A percentile compares a stretch with the other conserved stretches of the same genome.
phyloP scores from a whole-genome alignment of 1,140 invertebrate genomes.

The Polypedilum pembai region DNA sequence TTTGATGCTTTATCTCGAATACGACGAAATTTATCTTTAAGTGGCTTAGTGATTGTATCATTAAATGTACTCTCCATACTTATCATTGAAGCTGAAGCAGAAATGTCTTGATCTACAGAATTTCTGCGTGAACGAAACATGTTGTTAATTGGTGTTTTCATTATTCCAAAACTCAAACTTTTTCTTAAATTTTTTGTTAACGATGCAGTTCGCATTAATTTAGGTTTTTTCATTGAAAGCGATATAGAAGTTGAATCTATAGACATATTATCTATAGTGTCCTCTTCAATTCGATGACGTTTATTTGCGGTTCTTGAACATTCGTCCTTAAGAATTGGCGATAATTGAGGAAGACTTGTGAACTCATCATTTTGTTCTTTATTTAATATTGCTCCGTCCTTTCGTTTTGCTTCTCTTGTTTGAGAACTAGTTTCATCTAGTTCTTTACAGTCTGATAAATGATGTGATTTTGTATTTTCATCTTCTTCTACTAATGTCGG shows the following conservation, averaged over 20 bases:
- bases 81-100: conserved; percentile 39
- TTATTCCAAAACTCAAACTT: conserved; percentile 41
- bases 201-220: conserved; percentile 40
- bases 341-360: neutral
- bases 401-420: neutral
- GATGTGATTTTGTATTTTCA: conserved; percentile 16
- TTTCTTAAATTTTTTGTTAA: conserved; percentile 38
- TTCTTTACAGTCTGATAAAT: conserved; percentile 1
- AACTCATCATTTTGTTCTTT: neutral
- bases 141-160: conserved; percentile 39
- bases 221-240: conserved; percentile 38
- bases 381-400: neutral
- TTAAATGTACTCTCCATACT: conserved; percentile 37
- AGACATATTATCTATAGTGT: conserved; percentile 39
- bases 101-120: conserved; percentile 37
- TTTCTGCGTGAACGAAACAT: conserved; percentile 39
- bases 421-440: conserved; percentile 4
- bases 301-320: conserved; percentile 37
- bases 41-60: conserved; percentile 39
- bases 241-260: conserved; percentile 40
- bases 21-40: conserved; percentile 39
- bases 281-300: conserved; percentile 31
- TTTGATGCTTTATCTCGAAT: conserved; percentile 36
- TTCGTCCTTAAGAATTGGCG: conserved; percentile 30
- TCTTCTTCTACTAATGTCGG: neutral